Conservation (phyloP, 2,888 invertebrate genomes). For the Drosophila histrio region DNA sequence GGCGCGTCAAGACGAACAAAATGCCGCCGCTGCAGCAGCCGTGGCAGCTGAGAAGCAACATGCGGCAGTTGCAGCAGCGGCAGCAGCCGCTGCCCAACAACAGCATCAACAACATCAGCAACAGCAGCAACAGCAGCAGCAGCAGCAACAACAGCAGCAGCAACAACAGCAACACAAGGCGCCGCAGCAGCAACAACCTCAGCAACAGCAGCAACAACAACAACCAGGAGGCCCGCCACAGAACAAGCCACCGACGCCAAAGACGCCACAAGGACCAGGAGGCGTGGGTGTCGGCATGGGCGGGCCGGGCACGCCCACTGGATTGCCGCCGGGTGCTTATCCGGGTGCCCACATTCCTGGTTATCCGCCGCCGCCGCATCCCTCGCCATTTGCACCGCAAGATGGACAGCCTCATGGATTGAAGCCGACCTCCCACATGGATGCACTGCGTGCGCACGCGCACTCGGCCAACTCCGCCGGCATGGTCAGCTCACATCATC, state of each 20-base stretch:
- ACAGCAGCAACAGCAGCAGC: slow-evolving; percentile 27
- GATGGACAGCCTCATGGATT: slow-evolving; percentile 88
- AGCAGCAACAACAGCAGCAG: slow-evolving; percentile 50
- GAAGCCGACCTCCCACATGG: slow-evolving; percentile 88
- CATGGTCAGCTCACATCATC: slow-evolving; percentile 81
- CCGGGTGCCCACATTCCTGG: slow-evolving; percentile 81
- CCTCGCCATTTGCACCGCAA: slow-evolving; percentile 86
- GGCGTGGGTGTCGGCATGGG: slow-evolving; percentile 67
- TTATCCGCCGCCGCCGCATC: slow-evolving; percentile 84
- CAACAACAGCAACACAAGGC: slow-evolving; percentile 53
- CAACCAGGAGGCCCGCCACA: slow-evolving; percentile 70
- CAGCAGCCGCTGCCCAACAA: slow-evolving; percentile 71
- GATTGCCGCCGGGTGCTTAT: slow-evolving; percentile 82
- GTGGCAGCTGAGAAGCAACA: slow-evolving; percentile 64
- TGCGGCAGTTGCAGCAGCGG: slow-evolving; percentile 60
- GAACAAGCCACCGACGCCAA: slow-evolving; percentile 84
- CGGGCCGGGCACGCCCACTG: slow-evolving; percentile 79
- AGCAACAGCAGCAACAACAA: slow-evolving; percentile 43
- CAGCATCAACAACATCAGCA: slow-evolving; percentile 35
- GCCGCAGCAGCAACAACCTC: slow-evolving; percentile 57
- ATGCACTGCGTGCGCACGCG: slow-evolving; percentile 90
- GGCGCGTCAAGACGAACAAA: slow-evolving; percentile 85
- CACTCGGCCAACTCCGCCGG: slow-evolving; percentile 86
- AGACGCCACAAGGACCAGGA: slow-evolving; percentile 83
- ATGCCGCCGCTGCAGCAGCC: slow-evolving; percentile 75